A percentile compares a stretch with the other conserved stretches of the same genome.
These are phyloP conservation scores for Xestia c-nigrum DNA, from an alignment of 2,888 invertebrate genomes.

Conservation along the genomic window DNA sequence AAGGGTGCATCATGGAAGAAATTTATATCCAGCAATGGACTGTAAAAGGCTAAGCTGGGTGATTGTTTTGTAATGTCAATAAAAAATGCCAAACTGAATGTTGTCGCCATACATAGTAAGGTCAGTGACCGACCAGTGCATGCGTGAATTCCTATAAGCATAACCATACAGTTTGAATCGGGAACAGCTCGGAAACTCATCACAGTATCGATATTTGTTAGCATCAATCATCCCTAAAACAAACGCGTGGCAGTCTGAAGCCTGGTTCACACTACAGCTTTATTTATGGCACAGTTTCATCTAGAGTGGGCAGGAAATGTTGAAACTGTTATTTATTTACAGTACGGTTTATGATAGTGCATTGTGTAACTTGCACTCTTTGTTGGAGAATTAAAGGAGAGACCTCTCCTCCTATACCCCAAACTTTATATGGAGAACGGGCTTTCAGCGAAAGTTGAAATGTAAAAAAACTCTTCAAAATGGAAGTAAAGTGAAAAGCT, in stretches of 20 bases:
- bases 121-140: constrained; percentile 30
- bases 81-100: neutral
- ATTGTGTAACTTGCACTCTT: constrained; percentile 22
- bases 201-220: constrained; percentile 53
- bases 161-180: constrained; percentile 13
- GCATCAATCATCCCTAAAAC: constrained; percentile 56
- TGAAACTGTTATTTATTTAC: constrained; percentile 29
- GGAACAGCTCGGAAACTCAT: constrained; percentile 50
- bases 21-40: neutral
- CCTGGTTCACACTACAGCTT: constrained; percentile 36
- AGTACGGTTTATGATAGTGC: constrained; percentile 9
- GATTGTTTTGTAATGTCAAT: neutral
- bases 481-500: neutral
- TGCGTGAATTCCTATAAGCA: constrained; percentile 1
- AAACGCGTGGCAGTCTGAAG: constrained; percentile 29
- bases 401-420: neutral
- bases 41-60: neutral
- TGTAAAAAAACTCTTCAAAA: neutral
- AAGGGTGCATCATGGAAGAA: neutral
- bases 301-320: constrained; percentile 17
- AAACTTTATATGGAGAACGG: neutral
- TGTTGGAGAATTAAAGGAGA: neutral
- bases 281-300: constrained; percentile 43
- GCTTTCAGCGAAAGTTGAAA: neutral
- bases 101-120: neutral